Evolutionary conservation across 2,113 vertebrate species (phyloP), one percentile per base, ranked within the genome.

Genomic region (Myotis lucifugus): DNA sequence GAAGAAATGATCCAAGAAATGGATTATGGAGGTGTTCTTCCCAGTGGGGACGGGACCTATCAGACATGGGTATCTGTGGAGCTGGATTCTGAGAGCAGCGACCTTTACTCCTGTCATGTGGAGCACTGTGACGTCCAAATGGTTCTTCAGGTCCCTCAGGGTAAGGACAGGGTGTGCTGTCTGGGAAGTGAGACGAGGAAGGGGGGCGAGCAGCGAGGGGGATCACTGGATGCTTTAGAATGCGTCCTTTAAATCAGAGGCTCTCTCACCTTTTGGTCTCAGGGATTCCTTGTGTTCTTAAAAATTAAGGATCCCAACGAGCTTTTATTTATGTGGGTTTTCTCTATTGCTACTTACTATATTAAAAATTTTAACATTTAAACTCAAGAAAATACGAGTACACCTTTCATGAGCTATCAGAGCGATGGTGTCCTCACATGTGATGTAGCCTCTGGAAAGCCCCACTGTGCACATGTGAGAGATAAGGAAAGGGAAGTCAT

Each of bases 41-140:
- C 98, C 83, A 96, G 96, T 10, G 92, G 97, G 8, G 97, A 98
- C 6, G 97, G 98, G 97, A 98, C 97, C 81, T 98, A 91, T 85
- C 97, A 98, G 96, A 78, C 87, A 5, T 95, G 93, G 96, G 94
- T 96, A 14, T 95, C 96, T 14, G 88, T 98, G 46, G 95, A 98
- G 6, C 78, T 88, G 29, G 76, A 3, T 3, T 85, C 85, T 0
- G 67, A 18, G 46, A 96, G 85, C 29, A 66, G 77, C 1, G 88
- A 97, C 19, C 3, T 83, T 34, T 97, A 97, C 64, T 97, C 37
- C 96, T 98, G 98, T 81, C 95, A 86, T 0, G 96, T 98, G 96
- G 48, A 96, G 5, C 99, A 99, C 52, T 40, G 37, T 8, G 94
- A 97, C 54, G 74, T 98, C 82, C 0, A 10, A 0, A 8, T 79